These are phyloP conservation scores for Myotis findleyi DNA, from an alignment of 2,797 vertebrate genomes.

Conservation along the genomic window DNA sequence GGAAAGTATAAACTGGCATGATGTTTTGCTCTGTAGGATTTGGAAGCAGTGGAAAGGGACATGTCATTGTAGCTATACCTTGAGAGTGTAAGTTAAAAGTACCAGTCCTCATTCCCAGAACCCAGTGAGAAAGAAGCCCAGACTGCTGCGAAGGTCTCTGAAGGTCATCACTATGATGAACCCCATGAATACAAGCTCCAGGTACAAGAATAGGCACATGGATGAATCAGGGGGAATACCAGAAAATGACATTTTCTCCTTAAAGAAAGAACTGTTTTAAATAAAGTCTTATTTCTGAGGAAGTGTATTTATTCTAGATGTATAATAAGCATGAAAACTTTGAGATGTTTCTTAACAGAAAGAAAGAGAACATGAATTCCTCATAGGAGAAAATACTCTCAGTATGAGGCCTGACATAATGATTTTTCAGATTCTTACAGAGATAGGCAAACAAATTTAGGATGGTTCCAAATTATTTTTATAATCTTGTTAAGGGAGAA, in stretches of 20 bases:
- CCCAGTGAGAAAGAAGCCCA: background rate
- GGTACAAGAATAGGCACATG: background rate
- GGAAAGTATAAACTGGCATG: background rate
- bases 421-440: background rate
- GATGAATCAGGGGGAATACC: background rate
- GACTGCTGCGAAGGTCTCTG: background rate
- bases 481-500: background rate
- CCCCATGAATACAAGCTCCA: background rate
- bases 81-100: background rate
- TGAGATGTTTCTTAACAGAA: slow-evolving; percentile 46
- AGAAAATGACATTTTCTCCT: background rate
- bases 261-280: background rate
- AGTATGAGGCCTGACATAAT: background rate
- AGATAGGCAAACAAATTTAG: background rate
- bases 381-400: background rate
- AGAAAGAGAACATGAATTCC: background rate
- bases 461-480: background rate
- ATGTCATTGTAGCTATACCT: background rate
- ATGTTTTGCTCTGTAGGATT: background rate
- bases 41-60: background rate
- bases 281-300: background rate
- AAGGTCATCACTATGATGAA: background rate
- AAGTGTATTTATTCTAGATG: slow-evolving; percentile 2
- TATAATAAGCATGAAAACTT: slow-evolving; percentile 25
- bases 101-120: background rate